These are phyloP conservation scores for Eira barbara DNA, from an alignment of 2,113 vertebrate species.

Conservation along the genomic window DNA sequence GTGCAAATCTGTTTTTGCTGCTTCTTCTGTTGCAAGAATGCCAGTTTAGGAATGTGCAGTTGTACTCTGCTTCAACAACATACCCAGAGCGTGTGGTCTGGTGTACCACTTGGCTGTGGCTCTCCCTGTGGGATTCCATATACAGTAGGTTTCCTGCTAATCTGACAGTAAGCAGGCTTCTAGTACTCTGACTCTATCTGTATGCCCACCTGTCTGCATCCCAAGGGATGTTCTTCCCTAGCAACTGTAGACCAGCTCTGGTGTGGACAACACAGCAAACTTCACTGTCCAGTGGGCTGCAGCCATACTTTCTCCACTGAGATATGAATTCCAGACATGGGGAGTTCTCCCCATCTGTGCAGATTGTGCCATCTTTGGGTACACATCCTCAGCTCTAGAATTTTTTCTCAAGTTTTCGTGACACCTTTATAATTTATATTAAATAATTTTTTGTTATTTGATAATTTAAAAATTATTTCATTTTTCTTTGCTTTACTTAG, in stretches of 20 bases:
- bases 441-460: not conserved
- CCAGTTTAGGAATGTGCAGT: not conserved
- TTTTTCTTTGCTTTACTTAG: not conserved
- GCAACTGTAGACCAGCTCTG: not conserved
- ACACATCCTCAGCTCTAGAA: not conserved
- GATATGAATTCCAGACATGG: not conserved
- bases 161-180: not conserved
- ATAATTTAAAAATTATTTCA: not conserved
- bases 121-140: not conserved
- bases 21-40: not conserved
- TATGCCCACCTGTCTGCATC: not conserved
- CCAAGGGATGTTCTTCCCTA: not conserved
- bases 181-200: not conserved
- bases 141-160: not conserved
- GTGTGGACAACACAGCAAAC: not conserved
- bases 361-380: not conserved
- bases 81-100: not conserved
- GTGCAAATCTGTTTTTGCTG: not conserved
- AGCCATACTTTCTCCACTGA: not conserved
- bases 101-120: not conserved
- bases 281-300: not conserved
- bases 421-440: not conserved
- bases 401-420: not conserved
- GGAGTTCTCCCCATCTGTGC: not conserved
- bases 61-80: not conserved